Evolutionary conservation across 2,113 vertebrate species (phyloP), one percentile per base, ranked within the genome.

Genomic region (Falcunculus frontatus): DNA sequence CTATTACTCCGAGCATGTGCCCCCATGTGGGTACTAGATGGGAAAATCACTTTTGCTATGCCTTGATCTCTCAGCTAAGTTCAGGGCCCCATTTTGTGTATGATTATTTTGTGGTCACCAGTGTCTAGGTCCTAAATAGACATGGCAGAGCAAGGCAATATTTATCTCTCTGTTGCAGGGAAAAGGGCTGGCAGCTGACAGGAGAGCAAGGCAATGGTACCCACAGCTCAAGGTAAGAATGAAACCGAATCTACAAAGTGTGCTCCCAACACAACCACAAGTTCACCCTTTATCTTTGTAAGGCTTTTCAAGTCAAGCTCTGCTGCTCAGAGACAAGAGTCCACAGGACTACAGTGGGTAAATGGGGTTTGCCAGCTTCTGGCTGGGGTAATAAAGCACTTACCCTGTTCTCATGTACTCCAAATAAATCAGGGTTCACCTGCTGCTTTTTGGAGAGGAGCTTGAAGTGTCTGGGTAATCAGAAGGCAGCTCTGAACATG

Each of bases 1-100:
- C 44, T 49, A 11, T 53, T 53, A 4, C 56, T 19, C 22, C 30
- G 50, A 42, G n/a, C 6, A 68, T 2, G 3, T 27, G 30, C 32
- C 18, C 42, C 17, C 35, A 12, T 1, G 0, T 44, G 41, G 16
- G 44, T 35, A n/a, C 11, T 19, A 50, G 29, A 35, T 0, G 6
- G 37, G 39, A 15, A 63, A 85, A 82, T 25, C 1, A 1, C 15
- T 59, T 35, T 60, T 63, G 27, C 41, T 77, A 13, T 0, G 2
- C 44, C 56, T 90, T 55, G 23, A 39, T 18, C 39, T 67, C 74
- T 59, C 59, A 69, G 53, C 11, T 47, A 47, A 84, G 64, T 57
- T 73, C 64, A 65, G 41, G 11, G 25, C 37, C 14, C 13, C 20
- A 1, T 46, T 84, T 62, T 55, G 27, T 19, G 14, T 20, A 32